Percentiles rank a stretch among this genome's conserved stretches.
phyloP scores from a whole-genome alignment of 2,797 vertebrate species.

The Meriones psammophilus region DNA sequence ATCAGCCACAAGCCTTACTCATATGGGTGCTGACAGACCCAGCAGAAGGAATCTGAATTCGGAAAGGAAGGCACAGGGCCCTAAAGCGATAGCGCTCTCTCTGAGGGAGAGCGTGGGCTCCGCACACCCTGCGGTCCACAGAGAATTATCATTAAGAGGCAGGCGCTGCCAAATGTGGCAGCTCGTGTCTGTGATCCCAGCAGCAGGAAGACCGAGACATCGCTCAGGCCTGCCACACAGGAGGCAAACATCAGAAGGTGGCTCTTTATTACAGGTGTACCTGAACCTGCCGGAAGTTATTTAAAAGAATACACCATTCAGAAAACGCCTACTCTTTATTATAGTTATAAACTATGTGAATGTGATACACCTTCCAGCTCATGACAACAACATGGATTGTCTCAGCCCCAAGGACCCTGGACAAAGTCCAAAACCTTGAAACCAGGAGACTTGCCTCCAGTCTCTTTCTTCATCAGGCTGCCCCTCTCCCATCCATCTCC shows the following conservation, averaged over 20 bases:
- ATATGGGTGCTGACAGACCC: not conserved
- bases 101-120: not conserved
- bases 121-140: not conserved
- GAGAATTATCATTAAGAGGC: rapidly evolving
- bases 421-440: not conserved
- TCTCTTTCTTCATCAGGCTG: not conserved
- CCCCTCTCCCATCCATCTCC: rapidly evolving
- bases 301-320: not conserved
- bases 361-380: not conserved
- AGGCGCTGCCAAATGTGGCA: too few relatives aligned
- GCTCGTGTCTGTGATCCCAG: not conserved
- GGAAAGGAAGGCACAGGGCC: not conserved
- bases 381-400: not conserved
- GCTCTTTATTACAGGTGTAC: not conserved
- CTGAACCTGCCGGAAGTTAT: not conserved
- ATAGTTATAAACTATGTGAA: not conserved
- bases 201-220: not conserved
- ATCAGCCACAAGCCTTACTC: not conserved
- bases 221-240: not conserved
- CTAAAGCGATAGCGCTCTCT: not conserved
- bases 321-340: not conserved
- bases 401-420: not conserved
- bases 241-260: not conserved
- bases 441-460: not conserved
- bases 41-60: not conserved